Percentiles rank a stretch among this genome's conserved stretches.
phyloP scores from a whole-genome alignment of 2,113 vertebrate genomes.

The Egretta garzetta region DNA sequence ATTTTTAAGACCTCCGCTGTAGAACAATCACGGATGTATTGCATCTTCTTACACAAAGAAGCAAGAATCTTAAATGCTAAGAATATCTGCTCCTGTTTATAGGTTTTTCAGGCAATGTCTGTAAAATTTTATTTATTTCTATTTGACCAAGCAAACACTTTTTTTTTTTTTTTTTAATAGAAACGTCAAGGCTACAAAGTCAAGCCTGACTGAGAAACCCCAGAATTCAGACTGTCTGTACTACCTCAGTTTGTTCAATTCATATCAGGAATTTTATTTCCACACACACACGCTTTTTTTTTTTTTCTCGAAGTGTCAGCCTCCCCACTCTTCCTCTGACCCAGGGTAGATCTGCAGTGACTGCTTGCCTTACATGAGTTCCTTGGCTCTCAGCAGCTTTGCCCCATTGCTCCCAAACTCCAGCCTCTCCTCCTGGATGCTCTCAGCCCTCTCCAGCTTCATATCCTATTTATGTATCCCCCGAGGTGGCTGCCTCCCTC shows the following conservation, averaged over 20 bases:
- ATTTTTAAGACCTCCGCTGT: not conserved
- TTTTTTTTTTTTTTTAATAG: not conserved
- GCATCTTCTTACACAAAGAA: not conserved
- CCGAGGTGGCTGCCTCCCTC: not conserved
- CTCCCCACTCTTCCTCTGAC: not conserved
- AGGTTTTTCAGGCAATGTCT: not conserved
- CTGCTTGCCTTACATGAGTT: accelerated
- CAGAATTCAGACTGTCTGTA: not conserved
- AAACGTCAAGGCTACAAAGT: not conserved
- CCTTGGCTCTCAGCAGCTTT: not conserved
- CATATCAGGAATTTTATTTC: not conserved
- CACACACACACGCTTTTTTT: not conserved
- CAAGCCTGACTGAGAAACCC: not conserved
- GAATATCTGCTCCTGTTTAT: not conserved
- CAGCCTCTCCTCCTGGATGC: not conserved
- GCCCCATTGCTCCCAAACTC: not conserved
- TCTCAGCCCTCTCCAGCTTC: not conserved
- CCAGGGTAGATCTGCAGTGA: not conserved
- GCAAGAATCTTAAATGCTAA: not conserved
- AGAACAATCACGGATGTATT: not conserved
- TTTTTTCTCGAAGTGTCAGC: not conserved
- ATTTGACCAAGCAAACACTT: not conserved
- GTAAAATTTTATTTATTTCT: not conserved
- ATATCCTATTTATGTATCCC: accelerated
- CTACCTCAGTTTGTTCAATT: not conserved